These are phyloP conservation scores for Amphimedon queenslandica DNA, from an alignment of 37 sponge, comb jelly and placozoan genomes.

Conservation along the genomic window DNA sequence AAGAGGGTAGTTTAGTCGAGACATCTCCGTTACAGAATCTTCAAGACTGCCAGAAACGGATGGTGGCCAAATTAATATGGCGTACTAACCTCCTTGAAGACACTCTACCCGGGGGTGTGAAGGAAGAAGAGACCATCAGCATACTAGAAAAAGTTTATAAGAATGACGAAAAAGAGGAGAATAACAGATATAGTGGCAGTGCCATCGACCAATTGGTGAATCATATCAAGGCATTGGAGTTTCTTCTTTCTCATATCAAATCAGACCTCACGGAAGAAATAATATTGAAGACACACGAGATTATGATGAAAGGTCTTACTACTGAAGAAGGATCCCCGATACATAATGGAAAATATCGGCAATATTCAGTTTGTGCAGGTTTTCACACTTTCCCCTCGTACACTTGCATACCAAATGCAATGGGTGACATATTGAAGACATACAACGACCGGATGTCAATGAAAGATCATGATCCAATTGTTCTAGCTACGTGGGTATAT, in stretches of 20 bases:
- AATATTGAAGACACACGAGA: neutral
- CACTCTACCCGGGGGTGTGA: neutral
- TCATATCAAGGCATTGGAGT: neutral
- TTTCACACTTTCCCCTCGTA: neutral
- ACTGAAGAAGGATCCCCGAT: neutral
- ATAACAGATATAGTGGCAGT: no score
- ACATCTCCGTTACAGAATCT: no score
- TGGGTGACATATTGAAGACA: neutral
- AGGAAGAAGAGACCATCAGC: neutral
- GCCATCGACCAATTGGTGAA: no score
- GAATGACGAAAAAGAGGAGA: neutral
- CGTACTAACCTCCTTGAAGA: neutral
- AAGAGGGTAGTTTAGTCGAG: no score
- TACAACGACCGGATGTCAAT: neutral
- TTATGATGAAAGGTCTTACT: conserved; percentile 3
- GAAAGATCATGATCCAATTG: conserved; percentile 4
- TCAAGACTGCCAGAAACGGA: no score
- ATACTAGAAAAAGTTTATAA: neutral
- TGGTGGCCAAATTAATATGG: neutral
- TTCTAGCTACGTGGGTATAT: conserved; percentile 12
- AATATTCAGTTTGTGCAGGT: neutral
- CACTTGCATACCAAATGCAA: neutral
- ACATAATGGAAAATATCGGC: conserved; percentile 7
- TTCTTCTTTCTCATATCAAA: neutral
- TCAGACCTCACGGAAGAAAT: neutral